Base-by-base conservation (phyloP, 2,797 vertebrate species). In the Anguilla obscura region DNA sequence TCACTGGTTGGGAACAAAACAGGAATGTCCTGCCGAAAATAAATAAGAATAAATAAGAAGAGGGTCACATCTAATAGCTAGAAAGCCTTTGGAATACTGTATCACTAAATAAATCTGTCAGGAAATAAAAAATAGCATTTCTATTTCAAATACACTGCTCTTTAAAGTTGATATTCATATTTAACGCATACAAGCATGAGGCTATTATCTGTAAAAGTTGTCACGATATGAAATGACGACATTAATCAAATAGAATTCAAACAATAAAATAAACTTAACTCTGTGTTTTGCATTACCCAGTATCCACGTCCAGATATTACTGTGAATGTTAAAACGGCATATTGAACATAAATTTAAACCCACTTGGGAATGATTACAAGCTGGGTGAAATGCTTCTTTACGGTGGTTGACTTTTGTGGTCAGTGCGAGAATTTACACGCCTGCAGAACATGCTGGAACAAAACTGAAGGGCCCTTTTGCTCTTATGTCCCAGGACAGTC, bases 1-100 rank as follows among this genome's bases (percentile, higher is more conserved):
- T 54, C 52, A 54, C 52, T 12, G 36, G 82, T 86, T 76, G n/a
- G 12, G 87, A 74, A 86, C 50, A 45, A 33, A 87, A 54, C 27
- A 85, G 36, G 36, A 0, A 21, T 18, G 88, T 21, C 18, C n/a
- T 66, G 24, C 9, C 85, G 5, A 10, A 18, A 76, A 76, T 45
- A 45, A 45, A 45, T 45, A 45, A 45, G 40, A 50, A 63, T 56
- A 84, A 18, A 86, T 83, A 71, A 40, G 14, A 86, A 10, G 50
- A 60, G 79, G 74, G 36, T 79, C 14, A 54, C 24, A 52, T 16
- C 74, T 76, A 76, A 16, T 30, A 71, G 69, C 16, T 16, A 21
- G 74, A 76, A 76, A 76, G 74, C 74, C 33, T 76, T 71, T 18
- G 2, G 33, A 76, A 76, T 40, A 45, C 40, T 45, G 40, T 45